phyloP scores from a whole-genome alignment of 2,888 invertebrate genomes.

The Argynnis bischoffii region DNA sequence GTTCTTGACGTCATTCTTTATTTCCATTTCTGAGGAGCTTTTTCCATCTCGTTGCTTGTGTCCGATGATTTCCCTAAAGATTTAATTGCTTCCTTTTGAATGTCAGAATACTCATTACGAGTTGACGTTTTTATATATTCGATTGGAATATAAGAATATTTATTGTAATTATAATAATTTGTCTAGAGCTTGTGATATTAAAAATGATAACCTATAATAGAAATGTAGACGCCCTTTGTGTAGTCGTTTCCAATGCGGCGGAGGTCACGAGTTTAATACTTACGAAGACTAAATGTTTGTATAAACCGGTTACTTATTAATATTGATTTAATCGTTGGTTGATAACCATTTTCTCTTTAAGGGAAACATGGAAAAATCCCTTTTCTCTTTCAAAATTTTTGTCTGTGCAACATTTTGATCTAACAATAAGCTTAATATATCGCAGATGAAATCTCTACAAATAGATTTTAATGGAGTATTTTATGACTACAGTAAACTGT shows the following conservation, averaged over 20 bases:
- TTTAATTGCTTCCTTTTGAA: constrained; percentile 18
- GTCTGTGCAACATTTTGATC: background rate
- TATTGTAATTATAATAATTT: background rate
- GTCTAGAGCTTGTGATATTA: too few species aligned
- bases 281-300: too few species aligned
- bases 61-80: constrained; percentile 20
- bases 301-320: too few species aligned
- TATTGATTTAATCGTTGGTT: too few species aligned
- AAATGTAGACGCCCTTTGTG: too few species aligned
- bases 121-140: background rate
- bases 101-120: background rate
- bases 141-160: background rate
- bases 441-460: constrained; percentile 47
- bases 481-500: constrained; percentile 65
- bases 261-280: too few species aligned
- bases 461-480: constrained; percentile 63
- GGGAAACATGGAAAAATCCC: too few species aligned
- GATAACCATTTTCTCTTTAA: too few species aligned
- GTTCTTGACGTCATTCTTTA: constrained; percentile 19
- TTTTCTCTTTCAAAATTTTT: background rate
- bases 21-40: constrained; percentile 15
- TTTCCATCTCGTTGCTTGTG: constrained; percentile 7
- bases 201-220: too few species aligned
- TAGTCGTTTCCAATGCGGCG: too few species aligned
- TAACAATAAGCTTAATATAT: constrained; percentile 32